Evolutionary conservation across 1,140 invertebrate species (phyloP).

Genomic region (Batillaria attramentaria): DNA sequence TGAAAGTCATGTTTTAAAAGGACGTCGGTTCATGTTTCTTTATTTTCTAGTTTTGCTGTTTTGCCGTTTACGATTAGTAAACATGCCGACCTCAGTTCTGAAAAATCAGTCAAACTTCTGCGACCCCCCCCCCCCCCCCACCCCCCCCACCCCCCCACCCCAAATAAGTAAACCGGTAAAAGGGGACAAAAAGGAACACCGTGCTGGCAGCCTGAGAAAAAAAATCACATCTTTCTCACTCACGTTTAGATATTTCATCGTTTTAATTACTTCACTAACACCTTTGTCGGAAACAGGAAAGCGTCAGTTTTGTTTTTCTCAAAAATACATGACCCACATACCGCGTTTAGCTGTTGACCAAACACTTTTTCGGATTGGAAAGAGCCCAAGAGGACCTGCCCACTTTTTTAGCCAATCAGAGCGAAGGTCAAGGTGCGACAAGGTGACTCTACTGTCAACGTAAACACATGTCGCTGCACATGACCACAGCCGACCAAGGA

Average conservation of each 20-base stretch:
- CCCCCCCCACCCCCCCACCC: no score
- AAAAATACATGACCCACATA: not conserved
- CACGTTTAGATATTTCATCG: not conserved
- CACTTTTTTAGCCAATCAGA: conserved; percentile 4
- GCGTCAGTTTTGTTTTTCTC: not conserved
- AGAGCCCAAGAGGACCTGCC: not conserved
- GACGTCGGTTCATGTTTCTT: no score
- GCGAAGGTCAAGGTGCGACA: not conserved
- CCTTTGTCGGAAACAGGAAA: not conserved
- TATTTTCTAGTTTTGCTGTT: no score
- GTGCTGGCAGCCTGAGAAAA: no score
- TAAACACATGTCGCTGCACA: not conserved
- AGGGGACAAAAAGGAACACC: no score
- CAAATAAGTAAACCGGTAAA: no score
- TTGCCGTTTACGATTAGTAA: no score
- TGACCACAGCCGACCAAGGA: not conserved
- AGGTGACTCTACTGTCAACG: not conserved
- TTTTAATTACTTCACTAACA: not conserved
- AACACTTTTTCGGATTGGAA: not conserved
- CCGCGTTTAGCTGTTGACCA: not conserved
- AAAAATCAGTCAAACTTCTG: no score
- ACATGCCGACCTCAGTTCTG: no score
- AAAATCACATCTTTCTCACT: no score
- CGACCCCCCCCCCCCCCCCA: no score
- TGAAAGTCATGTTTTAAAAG: no score